phyloP scores from a whole-genome alignment of 2,888 invertebrate genomes.

The Gisinianus flammeolus region DNA sequence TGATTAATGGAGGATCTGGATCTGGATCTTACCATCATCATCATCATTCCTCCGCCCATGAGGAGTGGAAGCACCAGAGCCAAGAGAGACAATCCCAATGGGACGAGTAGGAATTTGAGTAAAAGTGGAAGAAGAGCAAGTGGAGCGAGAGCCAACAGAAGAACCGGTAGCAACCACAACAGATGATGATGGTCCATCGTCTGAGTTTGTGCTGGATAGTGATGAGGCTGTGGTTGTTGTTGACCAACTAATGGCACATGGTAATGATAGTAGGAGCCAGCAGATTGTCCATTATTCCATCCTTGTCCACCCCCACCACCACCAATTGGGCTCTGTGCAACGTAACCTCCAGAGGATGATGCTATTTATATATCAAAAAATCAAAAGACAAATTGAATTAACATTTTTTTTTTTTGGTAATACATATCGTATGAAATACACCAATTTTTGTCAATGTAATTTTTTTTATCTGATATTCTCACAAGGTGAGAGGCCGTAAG shows the following conservation, averaged over 20 bases:
- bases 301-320: slow-evolving; percentile 39
- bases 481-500: no score
- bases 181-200: slow-evolving; percentile 44
- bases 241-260: slow-evolving; percentile 58
- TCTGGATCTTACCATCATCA: slow-evolving; percentile 39
- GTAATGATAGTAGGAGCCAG: slow-evolving; percentile 58
- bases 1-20: no score
- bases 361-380: neutral
- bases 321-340: slow-evolving; percentile 18
- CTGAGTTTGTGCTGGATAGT: slow-evolving; percentile 12
- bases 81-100: slow-evolving; percentile 53
- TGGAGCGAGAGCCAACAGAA: slow-evolving; percentile 48
- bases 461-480: neutral
- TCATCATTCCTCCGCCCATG: slow-evolving; percentile 51
- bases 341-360: neutral
- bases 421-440: neutral
- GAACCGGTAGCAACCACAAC: slow-evolving; percentile 40
- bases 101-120: slow-evolving; percentile 49
- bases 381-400: neutral
- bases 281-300: slow-evolving; percentile 37
- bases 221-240: neutral
- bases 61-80: slow-evolving; percentile 50
- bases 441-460: neutral
- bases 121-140: slow-evolving; percentile 50
- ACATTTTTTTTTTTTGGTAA: neutral